Conservation (phyloP, 2,797 vertebrate species). For the Halcyon badia region DNA sequence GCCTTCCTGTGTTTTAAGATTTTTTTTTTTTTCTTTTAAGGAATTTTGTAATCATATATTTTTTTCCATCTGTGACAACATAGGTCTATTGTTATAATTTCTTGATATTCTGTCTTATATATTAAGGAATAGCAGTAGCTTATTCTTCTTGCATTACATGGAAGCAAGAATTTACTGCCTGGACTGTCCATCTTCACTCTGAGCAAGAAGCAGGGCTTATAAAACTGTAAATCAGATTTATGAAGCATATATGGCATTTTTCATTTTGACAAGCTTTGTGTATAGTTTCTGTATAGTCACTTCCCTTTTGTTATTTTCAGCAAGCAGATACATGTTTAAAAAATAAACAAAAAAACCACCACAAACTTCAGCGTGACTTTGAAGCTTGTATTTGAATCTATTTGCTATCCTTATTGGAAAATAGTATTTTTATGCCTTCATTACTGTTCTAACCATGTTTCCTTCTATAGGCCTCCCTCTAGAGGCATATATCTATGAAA, state of each 20-base stretch:
- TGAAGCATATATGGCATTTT: neutral
- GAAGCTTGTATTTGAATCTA: neutral
- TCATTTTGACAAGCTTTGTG: neutral
- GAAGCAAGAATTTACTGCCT: neutral
- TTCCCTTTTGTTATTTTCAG: constrained; percentile 19
- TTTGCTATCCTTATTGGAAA: neutral
- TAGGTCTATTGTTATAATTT: neutral
- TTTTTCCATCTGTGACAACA: fast-evolving
- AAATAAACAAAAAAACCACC: neutral
- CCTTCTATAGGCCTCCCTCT: neutral
- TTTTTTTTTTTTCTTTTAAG: neutral
- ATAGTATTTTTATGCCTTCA: neutral
- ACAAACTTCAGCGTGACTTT: neutral
- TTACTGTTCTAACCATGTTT: neutral
- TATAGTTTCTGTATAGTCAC: neutral
- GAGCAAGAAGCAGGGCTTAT: neutral
- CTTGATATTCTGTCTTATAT: neutral
- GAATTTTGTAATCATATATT: neutral
- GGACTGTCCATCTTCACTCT: neutral
- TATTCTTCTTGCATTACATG: neutral
- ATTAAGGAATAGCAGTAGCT: neutral
- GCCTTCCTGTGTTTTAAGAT: neutral
- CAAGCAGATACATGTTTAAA: neutral
- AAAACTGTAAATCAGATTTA: neutral
- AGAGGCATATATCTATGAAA: neutral